These are phyloP conservation scores for Myotis pilosus DNA, from an alignment of 2,797 vertebrate species.

Conservation along the genomic window DNA sequence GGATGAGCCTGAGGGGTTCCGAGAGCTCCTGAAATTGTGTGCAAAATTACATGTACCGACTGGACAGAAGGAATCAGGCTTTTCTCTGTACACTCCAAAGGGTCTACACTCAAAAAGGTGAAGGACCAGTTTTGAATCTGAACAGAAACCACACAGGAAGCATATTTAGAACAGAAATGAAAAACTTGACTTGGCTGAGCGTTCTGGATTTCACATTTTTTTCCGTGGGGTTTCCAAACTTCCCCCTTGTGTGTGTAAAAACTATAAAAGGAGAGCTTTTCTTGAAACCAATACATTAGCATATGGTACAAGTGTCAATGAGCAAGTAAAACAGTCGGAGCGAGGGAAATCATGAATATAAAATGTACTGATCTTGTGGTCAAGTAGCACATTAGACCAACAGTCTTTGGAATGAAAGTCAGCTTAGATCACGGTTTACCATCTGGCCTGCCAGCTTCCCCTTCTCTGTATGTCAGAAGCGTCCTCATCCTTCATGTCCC, in stretches of 20 bases:
- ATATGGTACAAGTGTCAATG: conserved; percentile 44
- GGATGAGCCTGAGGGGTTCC: neutral
- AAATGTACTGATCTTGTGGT: conserved; percentile 21
- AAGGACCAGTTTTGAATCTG: neutral
- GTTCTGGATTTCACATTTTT: conserved; percentile 51
- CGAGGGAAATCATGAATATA: conserved; percentile 17
- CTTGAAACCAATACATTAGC: conserved; percentile 42
- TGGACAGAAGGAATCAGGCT: neutral
- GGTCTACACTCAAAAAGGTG: neutral
- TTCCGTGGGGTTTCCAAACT: conserved; percentile 42
- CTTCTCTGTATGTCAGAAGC: neutral
- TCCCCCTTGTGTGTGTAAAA: conserved; percentile 45
- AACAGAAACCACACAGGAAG: neutral
- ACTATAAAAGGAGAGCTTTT: conserved; percentile 59
- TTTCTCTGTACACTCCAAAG: neutral
- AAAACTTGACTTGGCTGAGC: conserved; percentile 42
- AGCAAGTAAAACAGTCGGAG: conserved; percentile 38
- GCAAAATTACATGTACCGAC: neutral
- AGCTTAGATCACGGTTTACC: neutral
- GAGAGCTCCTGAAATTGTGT: neutral
- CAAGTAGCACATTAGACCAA: neutral
- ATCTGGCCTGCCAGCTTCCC: neutral
- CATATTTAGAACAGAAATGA: conserved; percentile 43
- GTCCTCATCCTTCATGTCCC: neutral
- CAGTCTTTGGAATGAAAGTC: neutral